Evolutionary conservation across 2,113 vertebrate genomes (phyloP), one percentile per base, ranked within the genome.

Genomic region (Athene cunicularia): DNA sequence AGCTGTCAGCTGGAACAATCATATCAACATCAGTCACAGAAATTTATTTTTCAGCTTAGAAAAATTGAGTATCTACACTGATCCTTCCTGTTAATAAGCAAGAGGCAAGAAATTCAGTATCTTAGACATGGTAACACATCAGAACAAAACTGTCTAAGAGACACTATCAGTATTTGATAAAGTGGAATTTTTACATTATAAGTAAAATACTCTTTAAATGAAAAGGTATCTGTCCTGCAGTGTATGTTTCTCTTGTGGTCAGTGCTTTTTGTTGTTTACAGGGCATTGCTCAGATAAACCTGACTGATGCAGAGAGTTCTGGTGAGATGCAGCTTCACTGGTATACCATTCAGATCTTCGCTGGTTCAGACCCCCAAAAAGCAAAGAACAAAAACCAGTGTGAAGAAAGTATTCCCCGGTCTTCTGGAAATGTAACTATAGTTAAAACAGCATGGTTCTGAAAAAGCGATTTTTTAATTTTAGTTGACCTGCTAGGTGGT

Each of bases 241-340:
- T 75, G 12, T 50, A 5, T 80, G 7, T 59, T 39, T 88, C 33
- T 43, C 41, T 72, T 90, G 77, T 95, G 66, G 28, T 70, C n/a
- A 63, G 8, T 95, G 19, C 58, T 89, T 96, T 74, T 81, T 64
- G 37, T 50, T 63, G n/a, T 39, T 45, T 68, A 47, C 97, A 99
- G 99, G 99, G 99, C 39, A 98, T 99, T 85, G 98, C 98, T 83
- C 99, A 99, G 97, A 98, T 99, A 90, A 98, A 98, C 67, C 93
- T 99, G 98, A 98, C 98, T 2, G 98, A 99, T 41, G 98, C 97
- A 58, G 98, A 99, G 62, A 98, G 95, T 74, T 98, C 96, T 35
- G 92, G 97, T 8, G 99, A 99, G 58, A 99, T 99, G 99, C 97
- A 98, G 86, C 98, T 99, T 96, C 98, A 98, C 92, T 99, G 99